Base-by-base conservation (phyloP, 2,797 vertebrate species). In the Brotogeris chrysoptera region DNA sequence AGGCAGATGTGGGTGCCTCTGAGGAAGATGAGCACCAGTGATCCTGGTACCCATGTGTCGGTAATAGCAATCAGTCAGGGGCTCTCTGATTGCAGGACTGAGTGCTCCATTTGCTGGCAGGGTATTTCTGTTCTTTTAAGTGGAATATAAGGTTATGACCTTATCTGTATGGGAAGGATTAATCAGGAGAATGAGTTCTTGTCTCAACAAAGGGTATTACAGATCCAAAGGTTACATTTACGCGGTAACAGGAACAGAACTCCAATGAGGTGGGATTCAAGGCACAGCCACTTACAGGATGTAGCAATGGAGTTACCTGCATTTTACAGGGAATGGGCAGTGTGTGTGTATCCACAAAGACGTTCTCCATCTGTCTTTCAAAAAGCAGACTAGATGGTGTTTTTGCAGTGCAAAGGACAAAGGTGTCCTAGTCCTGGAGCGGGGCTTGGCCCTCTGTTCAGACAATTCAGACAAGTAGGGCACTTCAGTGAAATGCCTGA, bases 261-360 rank as follows among this genome's bases (percentile, higher is more conserved):
- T 21, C 21, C 60, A 64, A 65, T 7, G 53, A 17, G 10, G 11
- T 7, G 30, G 55, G n/a, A 50, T n/a, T 74, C 19, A 25, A 38
- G 47, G 63, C 27, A 7, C 41, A 49, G 13, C 20, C 39, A 6
- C 5, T 4, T 34, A 10, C 4, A 19, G n/a, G 52, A 10, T 2
- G 14, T 3, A 47, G 64, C 38, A 12, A 1, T 7, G 66, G 55
- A 24, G 25, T 32, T 6, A 3, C 3, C 21, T 39, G 44, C 9
- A 2, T 13, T n/a, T n/a, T 1, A 61, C 47, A 57, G 76, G 60
- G 47, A 21, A 24, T 0, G 12, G 36, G 8, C 38, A 13, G 34
- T 10, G 27, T 11, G 8, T 1, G 3, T 7, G 6, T 10, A 3
- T 1, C 13, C 0, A 1, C 47, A 38, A 53, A n/a, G 34, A 64